These are phyloP conservation scores for Perca schrenkii DNA, from an alignment of 2,113 vertebrate genomes.

Conservation along the genomic window DNA sequence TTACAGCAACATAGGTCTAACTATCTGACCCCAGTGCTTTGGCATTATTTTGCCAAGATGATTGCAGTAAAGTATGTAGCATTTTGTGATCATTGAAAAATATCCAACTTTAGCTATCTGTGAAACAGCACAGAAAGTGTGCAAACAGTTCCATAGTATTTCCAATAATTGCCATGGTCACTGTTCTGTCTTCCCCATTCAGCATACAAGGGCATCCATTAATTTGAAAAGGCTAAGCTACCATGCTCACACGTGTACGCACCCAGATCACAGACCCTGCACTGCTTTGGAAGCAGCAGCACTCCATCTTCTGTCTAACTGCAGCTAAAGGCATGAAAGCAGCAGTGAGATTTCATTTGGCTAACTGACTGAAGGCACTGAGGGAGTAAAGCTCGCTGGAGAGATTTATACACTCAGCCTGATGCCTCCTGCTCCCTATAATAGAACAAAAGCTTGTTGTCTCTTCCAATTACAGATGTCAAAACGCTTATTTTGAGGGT, in stretches of 20 bases:
- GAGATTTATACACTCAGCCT: constrained; percentile 78
- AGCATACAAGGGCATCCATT: constrained; percentile 66
- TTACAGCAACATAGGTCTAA: constrained; percentile 53
- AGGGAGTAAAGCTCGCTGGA: constrained; percentile 73
- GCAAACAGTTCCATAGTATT: constrained; percentile 25
- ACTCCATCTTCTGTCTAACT: constrained; percentile 81
- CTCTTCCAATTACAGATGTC: constrained; percentile 89
- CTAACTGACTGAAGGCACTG: constrained; percentile 80
- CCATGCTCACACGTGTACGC: constrained; percentile 58
- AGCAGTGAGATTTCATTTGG: constrained; percentile 83
- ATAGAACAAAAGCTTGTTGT: constrained; percentile 86
- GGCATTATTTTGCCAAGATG: constrained; percentile 52
- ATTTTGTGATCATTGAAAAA: constrained; percentile 29
- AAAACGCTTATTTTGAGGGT: constrained; percentile 89
- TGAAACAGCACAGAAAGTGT: constrained; percentile 10
- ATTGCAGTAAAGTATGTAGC: constrained; percentile 39
- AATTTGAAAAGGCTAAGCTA: constrained; percentile 70
- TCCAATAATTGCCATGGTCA: constrained; percentile 62
- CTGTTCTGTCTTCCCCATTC: constrained; percentile 56
- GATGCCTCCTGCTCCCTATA: constrained; percentile 79
- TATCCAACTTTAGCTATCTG: constrained; percentile 22
- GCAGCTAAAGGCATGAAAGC: constrained; percentile 81
- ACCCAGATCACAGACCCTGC: constrained; percentile 66
- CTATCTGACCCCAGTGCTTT: constrained; percentile 62
- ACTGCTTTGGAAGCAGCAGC: constrained; percentile 72